Percentiles rank a stretch among this genome's conserved stretches.
Conservation (phyloP, 2,888 invertebrate genomes). For the Gerosis bhagava region DNA sequence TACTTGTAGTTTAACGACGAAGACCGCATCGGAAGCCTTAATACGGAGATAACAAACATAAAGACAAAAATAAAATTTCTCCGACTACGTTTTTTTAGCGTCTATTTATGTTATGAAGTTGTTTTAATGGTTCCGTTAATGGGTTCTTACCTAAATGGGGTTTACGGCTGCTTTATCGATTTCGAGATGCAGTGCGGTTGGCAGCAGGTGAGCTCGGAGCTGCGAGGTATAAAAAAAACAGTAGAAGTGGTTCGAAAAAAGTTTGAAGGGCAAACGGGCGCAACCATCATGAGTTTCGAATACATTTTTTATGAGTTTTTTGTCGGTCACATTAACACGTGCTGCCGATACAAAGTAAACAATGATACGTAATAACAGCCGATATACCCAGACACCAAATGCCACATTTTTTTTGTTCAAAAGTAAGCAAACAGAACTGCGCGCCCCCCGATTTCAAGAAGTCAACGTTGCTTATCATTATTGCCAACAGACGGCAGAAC, state of each 20-base stretch:
- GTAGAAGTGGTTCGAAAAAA: constrained; percentile 39
- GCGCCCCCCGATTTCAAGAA: no score
- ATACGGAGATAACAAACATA: neutral
- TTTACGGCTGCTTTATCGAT: constrained; percentile 51
- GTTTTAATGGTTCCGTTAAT: constrained; percentile 60
- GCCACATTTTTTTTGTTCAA: constrained; percentile 51
- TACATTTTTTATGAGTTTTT: constrained; percentile 41
- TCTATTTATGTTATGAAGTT: constrained; percentile 48
- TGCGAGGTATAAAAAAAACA: constrained; percentile 6
- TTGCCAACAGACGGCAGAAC: no score
- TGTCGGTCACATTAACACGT: constrained; percentile 57
- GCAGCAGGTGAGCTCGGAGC: constrained; percentile 43
- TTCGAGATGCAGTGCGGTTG: constrained; percentile 41
- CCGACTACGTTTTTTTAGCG: constrained; percentile 38
- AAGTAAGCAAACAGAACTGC: no score
- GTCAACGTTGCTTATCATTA: no score
- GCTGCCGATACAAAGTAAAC: constrained; percentile 53
- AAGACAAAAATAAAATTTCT: constrained; percentile 21
- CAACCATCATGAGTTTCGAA: constrained; percentile 47
- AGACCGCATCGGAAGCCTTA: neutral
- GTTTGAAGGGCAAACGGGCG: constrained; percentile 33
- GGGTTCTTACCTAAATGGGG: constrained; percentile 59
- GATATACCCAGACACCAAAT: constrained; percentile 48
- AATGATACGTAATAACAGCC: constrained; percentile 28
- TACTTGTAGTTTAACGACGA: neutral